Evolutionary conservation across 2,797 vertebrate species (phyloP), one percentile per base, ranked within the genome.

Genomic region (Psittacula derbiana): DNA sequence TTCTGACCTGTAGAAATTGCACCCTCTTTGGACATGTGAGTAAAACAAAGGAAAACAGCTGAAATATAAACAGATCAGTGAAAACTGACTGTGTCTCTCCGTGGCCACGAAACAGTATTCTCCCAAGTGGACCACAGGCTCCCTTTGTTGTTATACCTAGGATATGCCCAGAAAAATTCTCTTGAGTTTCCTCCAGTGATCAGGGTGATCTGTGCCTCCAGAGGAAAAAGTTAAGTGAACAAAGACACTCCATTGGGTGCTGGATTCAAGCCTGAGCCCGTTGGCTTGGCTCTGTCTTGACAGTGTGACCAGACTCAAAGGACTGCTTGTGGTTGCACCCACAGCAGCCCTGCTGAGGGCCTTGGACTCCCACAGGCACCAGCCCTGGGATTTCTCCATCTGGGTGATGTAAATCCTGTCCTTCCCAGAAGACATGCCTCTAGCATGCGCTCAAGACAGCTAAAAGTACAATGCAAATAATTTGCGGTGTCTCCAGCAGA

Each of bases 301-400:
- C 2, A 2, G 8, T 40, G 21, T 18, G 46, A 49, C 16, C 28
- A 40, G 50, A 19, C 5, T 16, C 0, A 0, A 62, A 30, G 47
- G 4, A 44, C 24, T 25, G 36, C 65, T 36, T 57, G 33, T 27
- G 25, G 7, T 33, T 3, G 0, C n/a, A 52, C 14, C 41, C 16
- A 52, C 23, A 2, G 1, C 30, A 67, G 41, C 50, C 16, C 33
- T 52, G 20, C 30, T 30, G 36, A 30, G 36, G 33, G 21, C n/a
- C 40, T 49, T n/a, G 31, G 41, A 9, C 15, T 52, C 55, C 27
- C 0, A 0, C 36, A 43, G 67, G 8, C 27, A 65, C 15, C 31
- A 41, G 57, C 28, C n/a, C 40, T 2, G 0, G 27, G 19, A 31
- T 66, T 64, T 52, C 43, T 25, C 23, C 33, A 18, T 25, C 28